Conservation (phyloP, 2,888 invertebrate genomes). For the Drosophila cognata region DNA sequence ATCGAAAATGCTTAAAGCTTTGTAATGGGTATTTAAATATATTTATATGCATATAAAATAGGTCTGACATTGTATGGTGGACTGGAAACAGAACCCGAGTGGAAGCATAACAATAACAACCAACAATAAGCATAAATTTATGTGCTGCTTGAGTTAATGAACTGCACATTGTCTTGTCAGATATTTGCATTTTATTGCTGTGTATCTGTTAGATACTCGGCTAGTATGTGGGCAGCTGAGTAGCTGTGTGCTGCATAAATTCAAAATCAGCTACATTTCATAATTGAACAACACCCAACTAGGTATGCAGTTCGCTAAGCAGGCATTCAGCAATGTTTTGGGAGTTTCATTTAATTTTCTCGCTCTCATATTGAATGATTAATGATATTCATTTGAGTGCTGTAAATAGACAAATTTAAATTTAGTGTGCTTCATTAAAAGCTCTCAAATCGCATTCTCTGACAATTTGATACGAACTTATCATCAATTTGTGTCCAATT, state of each 20-base stretch:
- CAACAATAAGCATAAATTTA: conserved; percentile 60
- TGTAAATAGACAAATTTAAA: conserved; percentile 52
- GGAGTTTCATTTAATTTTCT: background rate
- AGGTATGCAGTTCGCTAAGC: conserved; percentile 35
- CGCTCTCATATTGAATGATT: conserved; percentile 3
- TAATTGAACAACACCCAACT: conserved; percentile 58
- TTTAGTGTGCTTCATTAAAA: conserved; percentile 34
- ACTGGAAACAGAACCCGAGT: conserved; percentile 17
- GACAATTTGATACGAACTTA: conserved; percentile 23
- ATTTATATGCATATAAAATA: conserved; percentile 3
- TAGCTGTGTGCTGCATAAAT: conserved; percentile 52
- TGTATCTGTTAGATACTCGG: conserved; percentile 13
- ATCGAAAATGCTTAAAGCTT: conserved; percentile 1
- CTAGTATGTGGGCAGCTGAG: conserved; percentile 2
- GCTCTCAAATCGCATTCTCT: conserved; percentile 16
- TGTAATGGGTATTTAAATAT: background rate
- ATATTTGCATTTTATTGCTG: conserved; percentile 44
- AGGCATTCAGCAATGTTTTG: conserved; percentile 11
- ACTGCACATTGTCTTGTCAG: conserved; percentile 64
- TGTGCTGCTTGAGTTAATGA: conserved; percentile 62
- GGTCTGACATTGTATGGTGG: conserved; percentile 22
- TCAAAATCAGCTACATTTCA: conserved; percentile 71
- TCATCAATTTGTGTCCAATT: conserved; percentile 29
- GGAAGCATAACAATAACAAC: conserved; percentile 29
- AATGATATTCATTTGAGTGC: conserved; percentile 19